These are phyloP conservation scores for Volucella inanis DNA, from an alignment of 2,888 invertebrate genomes.

Conservation along the genomic window DNA sequence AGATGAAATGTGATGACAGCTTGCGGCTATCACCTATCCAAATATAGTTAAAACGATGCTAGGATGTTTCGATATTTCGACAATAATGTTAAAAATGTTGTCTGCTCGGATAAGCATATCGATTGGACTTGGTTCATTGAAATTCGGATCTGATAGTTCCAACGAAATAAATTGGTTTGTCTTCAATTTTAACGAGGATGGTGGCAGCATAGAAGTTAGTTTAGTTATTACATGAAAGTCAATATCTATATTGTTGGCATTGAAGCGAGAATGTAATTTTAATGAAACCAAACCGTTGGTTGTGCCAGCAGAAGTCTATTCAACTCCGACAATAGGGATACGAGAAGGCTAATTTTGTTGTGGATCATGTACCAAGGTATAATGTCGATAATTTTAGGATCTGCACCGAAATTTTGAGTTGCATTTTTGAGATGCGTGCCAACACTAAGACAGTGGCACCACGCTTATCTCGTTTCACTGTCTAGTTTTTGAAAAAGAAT, in stretches of 20 bases:
- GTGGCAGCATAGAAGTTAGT: no score
- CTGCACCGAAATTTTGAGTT: slow-evolving; percentile 3
- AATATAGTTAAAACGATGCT: neutral
- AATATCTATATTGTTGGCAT: no score
- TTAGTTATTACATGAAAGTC: no score
- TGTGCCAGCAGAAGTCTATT: neutral
- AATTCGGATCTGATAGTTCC: no score
- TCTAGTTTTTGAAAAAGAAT: neutral
- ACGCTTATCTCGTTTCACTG: neutral
- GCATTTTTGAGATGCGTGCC: slow-evolving; percentile 18
- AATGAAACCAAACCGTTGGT: neutral
- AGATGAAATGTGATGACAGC: neutral
- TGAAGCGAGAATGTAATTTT: no score
- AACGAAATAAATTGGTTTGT: no score
- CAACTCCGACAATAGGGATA: slow-evolving; percentile 21
- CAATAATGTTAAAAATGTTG: neutral
- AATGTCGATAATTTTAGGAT: slow-evolving; percentile 6
- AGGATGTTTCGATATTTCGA: neutral
- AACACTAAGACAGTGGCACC: neutral
- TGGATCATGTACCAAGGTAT: slow-evolving; percentile 1
- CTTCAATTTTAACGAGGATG: no score
- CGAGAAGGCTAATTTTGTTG: neutral
- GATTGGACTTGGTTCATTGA: neutral
- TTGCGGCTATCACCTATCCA: neutral
- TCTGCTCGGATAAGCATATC: neutral